Conservation (phyloP, 2,888 invertebrate genomes). For the Plusia festucae region DNA sequence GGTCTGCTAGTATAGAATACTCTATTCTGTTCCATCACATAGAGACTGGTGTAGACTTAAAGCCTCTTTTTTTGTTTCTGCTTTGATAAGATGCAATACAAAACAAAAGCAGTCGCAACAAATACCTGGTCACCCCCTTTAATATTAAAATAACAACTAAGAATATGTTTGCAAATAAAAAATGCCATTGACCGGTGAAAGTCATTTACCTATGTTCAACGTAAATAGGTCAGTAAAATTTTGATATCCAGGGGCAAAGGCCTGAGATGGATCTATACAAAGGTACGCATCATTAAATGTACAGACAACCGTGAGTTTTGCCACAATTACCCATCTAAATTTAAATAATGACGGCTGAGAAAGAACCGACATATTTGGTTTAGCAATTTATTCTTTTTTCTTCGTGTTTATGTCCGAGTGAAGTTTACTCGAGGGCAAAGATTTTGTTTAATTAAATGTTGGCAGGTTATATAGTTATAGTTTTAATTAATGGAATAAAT, state of each 20-base stretch:
- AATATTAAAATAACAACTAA: slow-evolving; percentile 14
- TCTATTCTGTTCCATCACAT: no score
- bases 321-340: slow-evolving; percentile 25
- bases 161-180: slow-evolving; percentile 14
- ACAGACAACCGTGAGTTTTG: slow-evolving; percentile 12
- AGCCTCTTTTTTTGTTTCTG: background rate
- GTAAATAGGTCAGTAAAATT: slow-evolving; percentile 57
- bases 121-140: slow-evolving; percentile 16
- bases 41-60: slow-evolving; percentile 10
- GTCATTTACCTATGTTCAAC: slow-evolving; percentile 56
- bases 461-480: background rate
- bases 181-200: slow-evolving; percentile 55
- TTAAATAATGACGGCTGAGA: slow-evolving; percentile 17
- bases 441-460: slow-evolving; percentile 6
- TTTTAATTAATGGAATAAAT: slow-evolving; percentile 12
- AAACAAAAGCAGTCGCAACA: slow-evolving; percentile 9
- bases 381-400: slow-evolving; percentile 11
- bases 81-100: slow-evolving; percentile 12
- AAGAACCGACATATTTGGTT: slow-evolving; percentile 16
- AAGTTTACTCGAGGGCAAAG: slow-evolving; percentile 22
- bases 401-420: slow-evolving; percentile 5
- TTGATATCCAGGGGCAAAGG: slow-evolving; percentile 49
- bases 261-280: slow-evolving; percentile 10
- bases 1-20: no score
- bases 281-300: slow-evolving; percentile 27